phyloP scores from a whole-genome alignment of 2,888 invertebrate genomes.

The Tineola bisselliella region DNA sequence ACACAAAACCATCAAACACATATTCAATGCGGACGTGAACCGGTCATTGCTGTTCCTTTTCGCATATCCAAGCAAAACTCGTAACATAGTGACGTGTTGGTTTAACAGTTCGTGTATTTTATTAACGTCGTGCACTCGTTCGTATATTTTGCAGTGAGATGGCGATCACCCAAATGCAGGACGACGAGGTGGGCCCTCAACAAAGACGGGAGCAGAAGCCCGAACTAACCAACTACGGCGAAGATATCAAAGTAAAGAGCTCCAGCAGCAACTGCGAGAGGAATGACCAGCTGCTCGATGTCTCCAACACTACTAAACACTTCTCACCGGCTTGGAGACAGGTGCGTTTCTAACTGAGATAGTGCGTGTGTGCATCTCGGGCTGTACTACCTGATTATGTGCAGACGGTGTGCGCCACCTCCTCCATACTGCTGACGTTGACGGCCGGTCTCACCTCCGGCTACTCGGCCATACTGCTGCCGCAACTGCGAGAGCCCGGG shows the following conservation, averaged over 20 bases:
- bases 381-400: not conserved
- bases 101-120: not conserved
- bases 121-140: not conserved
- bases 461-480: constrained; percentile 71
- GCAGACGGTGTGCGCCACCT: constrained; percentile 65
- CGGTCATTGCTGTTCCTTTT: not conserved
- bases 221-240: not conserved
- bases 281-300: constrained; percentile 34
- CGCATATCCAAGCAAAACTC: too few relatives aligned
- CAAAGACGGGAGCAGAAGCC: not conserved
- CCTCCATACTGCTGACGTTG: constrained; percentile 65
- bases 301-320: constrained; percentile 42
- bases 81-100: too few relatives aligned
- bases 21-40: not conserved
- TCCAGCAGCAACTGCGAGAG: constrained; percentile 20
- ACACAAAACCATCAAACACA: not conserved
- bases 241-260: not conserved
- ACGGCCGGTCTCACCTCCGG: constrained; percentile 71
- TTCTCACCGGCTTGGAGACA: constrained; percentile 61
- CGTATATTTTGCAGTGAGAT: not conserved
- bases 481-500: constrained; percentile 58
- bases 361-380: too few relatives aligned
- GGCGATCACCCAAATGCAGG: not conserved
- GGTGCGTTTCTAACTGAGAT: too few relatives aligned
- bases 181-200: not conserved